phyloP scores from a whole-genome alignment of 2,113 vertebrate genomes.

The Henicopernis longicauda region DNA sequence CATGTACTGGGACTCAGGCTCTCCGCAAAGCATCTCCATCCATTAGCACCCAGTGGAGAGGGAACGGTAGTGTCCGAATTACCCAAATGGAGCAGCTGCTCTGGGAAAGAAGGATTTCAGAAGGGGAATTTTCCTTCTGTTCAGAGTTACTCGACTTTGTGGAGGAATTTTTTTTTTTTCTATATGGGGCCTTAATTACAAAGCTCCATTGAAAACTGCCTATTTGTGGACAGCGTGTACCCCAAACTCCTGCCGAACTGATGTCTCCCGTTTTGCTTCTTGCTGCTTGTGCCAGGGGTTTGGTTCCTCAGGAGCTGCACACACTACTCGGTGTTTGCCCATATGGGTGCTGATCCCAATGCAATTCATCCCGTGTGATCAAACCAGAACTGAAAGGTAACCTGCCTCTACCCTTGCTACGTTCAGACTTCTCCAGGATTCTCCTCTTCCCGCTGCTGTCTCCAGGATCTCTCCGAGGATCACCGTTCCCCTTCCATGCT shows the following conservation, averaged over 20 bases:
- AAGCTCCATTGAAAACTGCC: background rate
- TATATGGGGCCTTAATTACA: background rate
- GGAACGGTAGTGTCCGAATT: background rate
- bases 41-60: background rate
- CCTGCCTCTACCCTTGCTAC: background rate
- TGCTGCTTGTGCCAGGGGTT: rapidly evolving
- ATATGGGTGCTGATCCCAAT: background rate
- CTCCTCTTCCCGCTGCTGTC: background rate
- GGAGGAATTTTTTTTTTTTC: background rate
- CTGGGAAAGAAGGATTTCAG: background rate
- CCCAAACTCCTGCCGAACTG: background rate
- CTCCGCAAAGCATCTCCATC: background rate
- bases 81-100: background rate
- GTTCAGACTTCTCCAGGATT: background rate
- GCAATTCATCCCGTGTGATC: background rate
- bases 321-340: background rate
- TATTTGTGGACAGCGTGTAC: background rate
- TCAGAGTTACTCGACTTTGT: background rate
- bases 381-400: background rate
- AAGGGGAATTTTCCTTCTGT: background rate
- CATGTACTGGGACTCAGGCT: background rate
- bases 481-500: background rate
- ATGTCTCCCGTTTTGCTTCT: background rate
- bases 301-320: background rate
- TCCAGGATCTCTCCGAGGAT: background rate